phyloP scores from a whole-genome alignment of 2,888 invertebrate species.

The Ectobius pallidus region DNA sequence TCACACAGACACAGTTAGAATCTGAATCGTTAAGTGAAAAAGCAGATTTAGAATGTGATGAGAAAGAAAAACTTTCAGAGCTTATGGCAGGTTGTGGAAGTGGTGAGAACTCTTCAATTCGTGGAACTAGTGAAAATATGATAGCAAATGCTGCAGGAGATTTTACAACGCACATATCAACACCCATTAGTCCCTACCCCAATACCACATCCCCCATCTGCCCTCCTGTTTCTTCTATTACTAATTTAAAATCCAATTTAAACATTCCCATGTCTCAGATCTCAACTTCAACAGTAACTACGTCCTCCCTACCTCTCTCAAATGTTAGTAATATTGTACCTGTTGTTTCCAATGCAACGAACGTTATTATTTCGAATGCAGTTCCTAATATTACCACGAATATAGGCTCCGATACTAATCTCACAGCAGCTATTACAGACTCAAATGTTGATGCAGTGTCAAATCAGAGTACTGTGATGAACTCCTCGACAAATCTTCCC shows the following conservation, averaged over 20 bases:
- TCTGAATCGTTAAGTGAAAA: slow-evolving; percentile 58
- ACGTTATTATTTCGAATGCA: slow-evolving; percentile 1
- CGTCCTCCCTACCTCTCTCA: slow-evolving; percentile 17
- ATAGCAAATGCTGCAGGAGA: neutral
- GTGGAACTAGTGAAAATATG: neutral
- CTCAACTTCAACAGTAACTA: slow-evolving; percentile 11
- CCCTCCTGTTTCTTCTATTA: slow-evolving; percentile 1
- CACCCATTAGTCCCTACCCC: neutral
- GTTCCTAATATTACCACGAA: slow-evolving; percentile 18
- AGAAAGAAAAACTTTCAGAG: slow-evolving; percentile 60
- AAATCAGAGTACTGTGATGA: slow-evolving; percentile 4
- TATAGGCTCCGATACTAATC: slow-evolving; percentile 14
- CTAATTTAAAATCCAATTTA: slow-evolving; percentile 4
- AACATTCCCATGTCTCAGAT: slow-evolving; percentile 4
- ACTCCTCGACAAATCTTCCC: slow-evolving; percentile 14
- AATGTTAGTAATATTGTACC: slow-evolving; percentile 15
- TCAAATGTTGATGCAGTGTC: slow-evolving; percentile 26
- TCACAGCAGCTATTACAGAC: slow-evolving; percentile 15
- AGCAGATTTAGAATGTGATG: slow-evolving; percentile 72
- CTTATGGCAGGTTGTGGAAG: slow-evolving; percentile 16
- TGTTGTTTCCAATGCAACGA: slow-evolving; percentile 15
- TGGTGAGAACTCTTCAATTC: slow-evolving; percentile 9
- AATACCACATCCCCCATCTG: neutral
- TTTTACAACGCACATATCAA: neutral
- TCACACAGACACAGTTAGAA: slow-evolving; percentile 34